A percentile compares a stretch with the other conserved stretches of the same genome.
These are phyloP conservation scores for Phania funesta DNA, from an alignment of 2,888 invertebrate species.

Conservation along the genomic window DNA sequence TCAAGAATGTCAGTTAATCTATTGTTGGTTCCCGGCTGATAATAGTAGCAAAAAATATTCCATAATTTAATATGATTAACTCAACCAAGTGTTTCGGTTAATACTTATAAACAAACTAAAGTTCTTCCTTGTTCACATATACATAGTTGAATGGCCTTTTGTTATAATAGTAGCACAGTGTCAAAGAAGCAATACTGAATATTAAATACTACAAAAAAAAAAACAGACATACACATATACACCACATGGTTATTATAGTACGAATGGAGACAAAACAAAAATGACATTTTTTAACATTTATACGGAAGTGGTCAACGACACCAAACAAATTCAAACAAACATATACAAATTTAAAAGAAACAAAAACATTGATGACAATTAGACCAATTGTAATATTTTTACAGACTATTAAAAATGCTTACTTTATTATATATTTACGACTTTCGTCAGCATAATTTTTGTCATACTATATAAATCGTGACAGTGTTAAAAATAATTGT, in stretches of 20 bases:
- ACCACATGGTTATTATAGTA: constrained; percentile 5
- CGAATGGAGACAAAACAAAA: constrained; percentile 12
- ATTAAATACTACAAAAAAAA: constrained; percentile 22
- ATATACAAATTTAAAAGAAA: background rate
- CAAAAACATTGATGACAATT: constrained; percentile 12
- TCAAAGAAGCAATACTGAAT: constrained; percentile 45
- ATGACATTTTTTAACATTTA: constrained; percentile 20
- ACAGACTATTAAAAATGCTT: too few relatives aligned
- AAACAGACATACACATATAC: background rate
- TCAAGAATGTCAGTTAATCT: too few relatives aligned
- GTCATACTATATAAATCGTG: too few relatives aligned
- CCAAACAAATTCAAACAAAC: background rate
- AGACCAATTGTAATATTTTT: background rate
- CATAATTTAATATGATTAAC: too few relatives aligned
- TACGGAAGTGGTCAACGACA: constrained; percentile 42
- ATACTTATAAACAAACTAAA: too few relatives aligned
- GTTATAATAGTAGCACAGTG: constrained; percentile 26
- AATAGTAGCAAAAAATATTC: too few relatives aligned
- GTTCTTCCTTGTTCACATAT: background rate
- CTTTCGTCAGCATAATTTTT: too few relatives aligned
- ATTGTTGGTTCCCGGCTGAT: too few relatives aligned
- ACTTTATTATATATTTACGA: too few relatives aligned
- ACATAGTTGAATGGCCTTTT: constrained; percentile 64
- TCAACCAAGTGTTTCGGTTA: too few relatives aligned
- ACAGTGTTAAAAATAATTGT: too few relatives aligned